These are phyloP conservation scores for Lethrus apterus DNA, from an alignment of 1,140 invertebrate genomes.

Conservation along the genomic window DNA sequence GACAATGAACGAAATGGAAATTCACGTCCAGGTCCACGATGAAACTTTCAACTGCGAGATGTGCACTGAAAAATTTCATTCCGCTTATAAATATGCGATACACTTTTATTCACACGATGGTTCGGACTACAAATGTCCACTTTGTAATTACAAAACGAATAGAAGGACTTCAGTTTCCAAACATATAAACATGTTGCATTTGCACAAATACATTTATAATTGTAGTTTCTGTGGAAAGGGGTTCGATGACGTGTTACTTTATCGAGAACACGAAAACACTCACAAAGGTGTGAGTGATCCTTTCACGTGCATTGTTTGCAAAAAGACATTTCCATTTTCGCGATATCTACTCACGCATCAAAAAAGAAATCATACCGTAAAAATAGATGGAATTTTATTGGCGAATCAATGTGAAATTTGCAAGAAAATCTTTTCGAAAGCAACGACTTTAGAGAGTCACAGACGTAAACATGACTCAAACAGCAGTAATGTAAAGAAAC, in stretches of 20 bases:
- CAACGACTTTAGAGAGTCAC: conserved; percentile 44
- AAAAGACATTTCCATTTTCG: conserved; percentile 52
- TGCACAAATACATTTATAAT: conserved; percentile 39
- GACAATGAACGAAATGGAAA: conserved; percentile 28
- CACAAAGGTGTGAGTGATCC: conserved; percentile 61
- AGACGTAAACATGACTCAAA: conserved; percentile 43
- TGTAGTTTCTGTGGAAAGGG: conserved; percentile 47
- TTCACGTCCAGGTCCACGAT: conserved; percentile 27
- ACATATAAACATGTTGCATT: conserved; percentile 30
- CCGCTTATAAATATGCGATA: conserved; percentile 10
- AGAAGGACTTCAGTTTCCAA: conserved; percentile 26
- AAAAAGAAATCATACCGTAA: conserved; percentile 42
- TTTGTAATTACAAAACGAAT: conserved; percentile 25
- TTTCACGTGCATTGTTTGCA: conserved; percentile 56
- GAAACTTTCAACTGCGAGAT: background rate
- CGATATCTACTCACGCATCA: conserved; percentile 39
- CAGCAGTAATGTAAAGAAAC: conserved; percentile 37
- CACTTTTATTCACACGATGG: conserved; percentile 6
- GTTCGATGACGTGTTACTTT: conserved; percentile 35
- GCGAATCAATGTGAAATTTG: conserved; percentile 36
- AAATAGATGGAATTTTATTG: conserved; percentile 25
- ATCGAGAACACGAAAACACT: conserved; percentile 53
- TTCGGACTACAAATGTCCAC: conserved; percentile 20
- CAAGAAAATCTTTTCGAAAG: conserved; percentile 41
- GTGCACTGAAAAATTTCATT: conserved; percentile 1